Base-by-base conservation (phyloP, 2,113 vertebrate genomes). In the Phylloscopus whistleri region DNA sequence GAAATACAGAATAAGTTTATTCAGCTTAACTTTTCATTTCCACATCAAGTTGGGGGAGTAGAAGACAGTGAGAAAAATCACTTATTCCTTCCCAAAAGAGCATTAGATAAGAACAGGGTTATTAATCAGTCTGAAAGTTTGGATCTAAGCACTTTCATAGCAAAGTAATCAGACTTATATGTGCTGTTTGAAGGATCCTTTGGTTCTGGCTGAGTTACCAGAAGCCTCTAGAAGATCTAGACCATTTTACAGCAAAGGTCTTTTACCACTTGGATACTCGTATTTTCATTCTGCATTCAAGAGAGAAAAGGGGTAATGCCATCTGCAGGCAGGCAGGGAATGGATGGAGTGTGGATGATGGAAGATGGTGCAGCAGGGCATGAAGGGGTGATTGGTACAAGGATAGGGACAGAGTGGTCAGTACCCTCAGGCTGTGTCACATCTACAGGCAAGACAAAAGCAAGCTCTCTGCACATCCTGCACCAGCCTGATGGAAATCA, bases 1-100 rank as follows among this genome's bases (percentile, higher is more conserved):
- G 67, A 91, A 94, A 83, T 58, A 80, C 31, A 74, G 84, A 85
- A 7, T 62, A 84, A 80, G 62, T 87, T 93, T 83, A 75, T 77
- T 92, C 60, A 83, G 63, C 67, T 87, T 90, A 83, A 93, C 67
- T 91, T 94, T 73, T 93, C 24, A 16, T 83, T 94, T 89, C 55
- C 52, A 70, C 43, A 67, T 89, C 23, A 94, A 89, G 60, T 11
- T 55, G 13, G 6, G 23, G 70, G n/a, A 78, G 52, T 56, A 88
- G 46, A 83, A 53, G 55, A 37, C 62, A 89, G 30, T 62, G 53
- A 67, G 79, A 88, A 88, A 95, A 94, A 72, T 13, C 1, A 69
- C 76, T 82, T 68, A 85, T 68, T 83, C 62, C n/a, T 85, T 94
- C 74, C 66, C 73, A 84, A n/a, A 82, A 89, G 73, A 75, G 23